Base-by-base conservation (phyloP, 2,113 vertebrate genomes). In the Microtus pennsylvanicus region DNA sequence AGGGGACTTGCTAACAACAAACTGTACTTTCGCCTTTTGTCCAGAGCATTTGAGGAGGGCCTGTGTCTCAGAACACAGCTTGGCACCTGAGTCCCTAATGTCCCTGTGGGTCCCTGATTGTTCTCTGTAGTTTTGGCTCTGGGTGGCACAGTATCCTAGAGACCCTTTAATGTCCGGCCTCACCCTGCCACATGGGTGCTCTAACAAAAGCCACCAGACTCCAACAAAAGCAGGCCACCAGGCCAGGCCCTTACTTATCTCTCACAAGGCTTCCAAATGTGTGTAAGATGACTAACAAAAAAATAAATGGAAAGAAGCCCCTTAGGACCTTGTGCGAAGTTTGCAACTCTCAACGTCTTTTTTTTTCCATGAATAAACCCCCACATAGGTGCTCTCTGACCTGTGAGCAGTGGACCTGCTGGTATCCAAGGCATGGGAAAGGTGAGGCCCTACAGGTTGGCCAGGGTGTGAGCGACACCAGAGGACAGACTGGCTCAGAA, bases 401-500 rank as follows among this genome's bases (percentile, higher is more conserved):
- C 50, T 1, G 47, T 2, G 74, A 33, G 61, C 1, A 10, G 58
- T 0, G 72, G 17, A 52, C 7, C n/a, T 3, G 13, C 33, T 3
- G 0, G 76, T 3, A 0, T n/a, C 78, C 19, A 13, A 28, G 45
- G 80, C 38, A 35, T 22, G 4, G 0, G 12, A 76, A 45, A 1
- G 2, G 17, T 0, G 0, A 28, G 47, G 9, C 75, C 26, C 22
- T 67, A 28, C 5, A 2, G 28, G 5, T 5, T 24, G 9, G 16
- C 38, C 50, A 33, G 50, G 16, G 28, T 19, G 38, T 63, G 10
- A 65, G 87, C 21, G 13, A n/a, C 0, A 22, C 42, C 63, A 47
- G 0, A 82, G 2, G 42, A 38, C 4, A 1, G 1, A 16, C 2
- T 1, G 16, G 2, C 63, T n/a, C 1, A 0, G 52, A 16, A 24